Evolutionary conservation across 2,888 invertebrate species (phyloP), one percentile per base, ranked within the genome.

Genomic region (Hypselothyrea guttata): DNA sequence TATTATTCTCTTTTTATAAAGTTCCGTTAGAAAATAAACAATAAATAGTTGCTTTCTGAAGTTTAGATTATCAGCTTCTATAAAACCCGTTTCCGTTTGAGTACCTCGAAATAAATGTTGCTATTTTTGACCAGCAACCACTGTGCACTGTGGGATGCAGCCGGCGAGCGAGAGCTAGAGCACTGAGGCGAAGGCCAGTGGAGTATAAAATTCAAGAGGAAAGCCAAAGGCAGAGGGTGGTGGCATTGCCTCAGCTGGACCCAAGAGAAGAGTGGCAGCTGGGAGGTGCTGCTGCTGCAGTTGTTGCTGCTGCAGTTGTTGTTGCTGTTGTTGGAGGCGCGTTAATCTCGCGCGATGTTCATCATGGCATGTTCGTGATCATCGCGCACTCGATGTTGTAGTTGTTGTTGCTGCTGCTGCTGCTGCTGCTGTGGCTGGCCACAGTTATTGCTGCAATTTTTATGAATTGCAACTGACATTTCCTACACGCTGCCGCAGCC

Each of bases 391-490:
- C 62, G 28, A 34, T 13, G 54, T 13, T 45, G 56, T 35, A 46
- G 59, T 5, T 18, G 46, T 13, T 11, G 34, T 7, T 40, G 34
- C 5, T 30, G 48, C 12, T 16, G 35, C 5, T 45, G 41, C 8
- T 42, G 46, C 1, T 28, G 38, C 7, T 57, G 37, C 38, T 68
- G 40, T 31, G 55, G 53, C 12, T 35, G 53, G 48, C 49, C 22
- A 22, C 22, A 22, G 27, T 27, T 28, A 45, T 45, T 54, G 49
- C 75, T 60, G 88, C 75, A 82, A 86, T 82, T 85, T 86, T 83
- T 86, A 81, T 84, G 88, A 85, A 86, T 84, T 86, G 79, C 86
- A 79, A 79, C 86, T 87, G 88, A 88, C 88, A 87, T 88, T 87
- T 87, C 87, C 88, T 88, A 78, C 76, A 84, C 75, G 42, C 48